Evolutionary conservation across 2,113 vertebrate species (phyloP).

Genomic region (Sylvicapra grimmia): DNA sequence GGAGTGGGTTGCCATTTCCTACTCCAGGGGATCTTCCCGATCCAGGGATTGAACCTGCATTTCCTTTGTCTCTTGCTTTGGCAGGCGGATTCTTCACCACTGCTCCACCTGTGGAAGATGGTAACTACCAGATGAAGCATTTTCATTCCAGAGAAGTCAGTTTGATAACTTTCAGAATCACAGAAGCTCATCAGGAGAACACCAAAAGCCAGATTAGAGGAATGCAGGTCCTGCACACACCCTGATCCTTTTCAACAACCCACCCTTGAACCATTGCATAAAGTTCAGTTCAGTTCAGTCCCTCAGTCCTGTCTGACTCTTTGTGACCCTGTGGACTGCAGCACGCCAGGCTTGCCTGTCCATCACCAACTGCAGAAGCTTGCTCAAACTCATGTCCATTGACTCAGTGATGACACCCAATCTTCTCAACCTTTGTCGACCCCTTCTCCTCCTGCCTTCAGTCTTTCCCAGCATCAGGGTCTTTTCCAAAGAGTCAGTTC

Average conservation of each 20-base stretch:
- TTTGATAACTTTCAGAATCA: neutral
- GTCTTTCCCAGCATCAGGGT: neutral
- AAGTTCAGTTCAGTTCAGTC: neutral
- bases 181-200: neutral
- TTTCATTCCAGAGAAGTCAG: neutral
- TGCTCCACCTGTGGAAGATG: neutral
- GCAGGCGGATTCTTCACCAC: neutral
- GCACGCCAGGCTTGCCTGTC: neutral
- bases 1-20: neutral
- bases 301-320: neutral
- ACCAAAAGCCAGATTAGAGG: neutral
- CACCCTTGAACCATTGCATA: neutral
- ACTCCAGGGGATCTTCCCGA: neutral
- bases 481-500: neutral
- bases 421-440: neutral
- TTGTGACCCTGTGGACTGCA: neutral
- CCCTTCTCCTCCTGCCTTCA: neutral
- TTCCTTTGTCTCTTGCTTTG: neutral
- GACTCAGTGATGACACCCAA: neutral
- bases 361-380: neutral
- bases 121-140: neutral
- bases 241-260: neutral
- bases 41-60: neutral
- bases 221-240: neutral
- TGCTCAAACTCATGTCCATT: neutral